Percentiles rank a stretch among this genome's conserved stretches.
Evolutionary conservation across 2,113 vertebrate species (phyloP).

Genomic region (Xiphophorus maculatus): DNA sequence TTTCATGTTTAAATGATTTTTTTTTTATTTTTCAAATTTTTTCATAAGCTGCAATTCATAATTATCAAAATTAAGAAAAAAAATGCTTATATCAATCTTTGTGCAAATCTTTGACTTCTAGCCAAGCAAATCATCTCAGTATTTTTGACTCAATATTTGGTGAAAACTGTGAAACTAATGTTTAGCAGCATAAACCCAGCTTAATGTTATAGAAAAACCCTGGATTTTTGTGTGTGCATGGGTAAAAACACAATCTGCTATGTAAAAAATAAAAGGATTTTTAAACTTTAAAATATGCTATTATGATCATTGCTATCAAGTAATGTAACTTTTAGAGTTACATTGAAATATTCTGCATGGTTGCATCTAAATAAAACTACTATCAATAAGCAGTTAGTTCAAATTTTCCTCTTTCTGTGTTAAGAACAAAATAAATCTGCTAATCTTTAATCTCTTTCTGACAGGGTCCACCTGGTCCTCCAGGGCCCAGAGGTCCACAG

Average conservation of each 20-base stretch:
- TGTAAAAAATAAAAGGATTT: too few species aligned
- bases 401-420: not conserved
- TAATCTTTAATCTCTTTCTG: not conserved
- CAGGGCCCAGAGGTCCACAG: slow-evolving; percentile 95
- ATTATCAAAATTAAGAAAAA: too few species aligned
- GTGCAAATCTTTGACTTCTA: too few species aligned
- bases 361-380: not conserved
- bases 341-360: not conserved
- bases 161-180: not conserved
- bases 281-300: not conserved
- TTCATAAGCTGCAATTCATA: too few species aligned
- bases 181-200: not conserved
- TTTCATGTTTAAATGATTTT: too few species aligned
- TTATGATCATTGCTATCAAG: not conserved
- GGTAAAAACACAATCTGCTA: too few species aligned
- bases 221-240: not conserved
- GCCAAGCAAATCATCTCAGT: not conserved
- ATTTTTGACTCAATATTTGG: not conserved
- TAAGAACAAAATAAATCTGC: not conserved
- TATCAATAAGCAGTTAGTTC: not conserved
- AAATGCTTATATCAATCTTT: too few species aligned
- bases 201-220: not conserved
- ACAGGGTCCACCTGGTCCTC: slow-evolving; percentile 96
- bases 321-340: not conserved
- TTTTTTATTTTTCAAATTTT: too few species aligned